These are phyloP conservation scores for Oxycera nigricornis DNA, from an alignment of 2,888 invertebrate species.

Conservation along the genomic window DNA sequence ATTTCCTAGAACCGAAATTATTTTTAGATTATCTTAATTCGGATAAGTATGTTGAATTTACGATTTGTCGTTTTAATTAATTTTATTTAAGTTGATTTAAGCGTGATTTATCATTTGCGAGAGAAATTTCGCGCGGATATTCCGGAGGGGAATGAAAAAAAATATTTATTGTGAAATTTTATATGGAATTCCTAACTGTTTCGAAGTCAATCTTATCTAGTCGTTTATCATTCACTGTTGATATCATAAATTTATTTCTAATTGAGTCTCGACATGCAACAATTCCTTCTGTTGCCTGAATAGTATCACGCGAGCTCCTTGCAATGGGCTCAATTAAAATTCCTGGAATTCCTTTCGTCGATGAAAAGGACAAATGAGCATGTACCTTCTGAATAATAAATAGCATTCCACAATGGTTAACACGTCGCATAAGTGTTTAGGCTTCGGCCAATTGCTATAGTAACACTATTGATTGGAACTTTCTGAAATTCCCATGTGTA, in stretches of 20 bases:
- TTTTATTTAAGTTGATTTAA: neutral
- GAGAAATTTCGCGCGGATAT: no score
- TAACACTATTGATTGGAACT: conserved; percentile 19
- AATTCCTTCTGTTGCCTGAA: neutral
- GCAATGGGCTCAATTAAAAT: conserved; percentile 11
- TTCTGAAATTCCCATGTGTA: conserved; percentile 8
- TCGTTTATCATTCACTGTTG: no score
- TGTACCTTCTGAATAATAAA: neutral
- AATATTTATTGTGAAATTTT: no score
- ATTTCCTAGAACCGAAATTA: neutral
- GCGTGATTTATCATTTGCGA: no score
- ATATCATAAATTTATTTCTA: neutral
- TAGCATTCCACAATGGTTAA: no score
- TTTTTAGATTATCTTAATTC: no score
- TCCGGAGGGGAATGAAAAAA: neutral
- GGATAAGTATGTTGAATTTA: neutral
- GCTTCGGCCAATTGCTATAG: conserved; percentile 10
- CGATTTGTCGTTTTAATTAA: neutral
- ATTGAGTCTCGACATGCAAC: neutral
- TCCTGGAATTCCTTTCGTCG: conserved; percentile 6
- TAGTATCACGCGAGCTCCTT: neutral
- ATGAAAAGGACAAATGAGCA: no score
- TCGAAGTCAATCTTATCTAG: no score
- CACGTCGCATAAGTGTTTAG: neutral
- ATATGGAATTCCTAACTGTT: no score